Percentiles rank a stretch among this genome's conserved stretches.
Evolutionary conservation across 2,797 vertebrate species (phyloP).

Genomic region (Danio choprae): DNA sequence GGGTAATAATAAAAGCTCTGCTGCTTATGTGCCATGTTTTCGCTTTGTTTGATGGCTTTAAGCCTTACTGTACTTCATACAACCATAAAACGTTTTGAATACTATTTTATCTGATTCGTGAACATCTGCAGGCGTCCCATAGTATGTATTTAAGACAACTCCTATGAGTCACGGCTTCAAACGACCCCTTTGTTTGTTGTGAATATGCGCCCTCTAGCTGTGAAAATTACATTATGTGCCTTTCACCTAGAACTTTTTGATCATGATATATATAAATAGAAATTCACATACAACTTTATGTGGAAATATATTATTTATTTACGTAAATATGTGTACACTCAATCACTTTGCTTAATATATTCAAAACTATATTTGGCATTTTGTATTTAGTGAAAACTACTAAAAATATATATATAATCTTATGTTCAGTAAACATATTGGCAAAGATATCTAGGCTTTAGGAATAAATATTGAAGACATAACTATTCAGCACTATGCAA

Average conservation of each 20-base stretch:
- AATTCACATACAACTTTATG: background rate
- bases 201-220: too few relatives aligned
- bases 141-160: too few relatives aligned
- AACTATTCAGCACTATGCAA: background rate
- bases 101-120: too few relatives aligned
- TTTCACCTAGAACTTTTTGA: background rate
- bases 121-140: too few relatives aligned
- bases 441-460: background rate
- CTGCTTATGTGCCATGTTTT: too few relatives aligned
- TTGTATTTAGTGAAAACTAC: background rate
- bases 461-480: background rate
- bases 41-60: too few relatives aligned
- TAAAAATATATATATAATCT: background rate
- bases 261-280: background rate
- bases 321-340: background rate
- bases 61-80: too few relatives aligned
- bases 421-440: background rate
- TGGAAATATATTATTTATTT: constrained; percentile 15
- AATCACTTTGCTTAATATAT: background rate
- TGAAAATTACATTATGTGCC: too few relatives aligned
- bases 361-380: background rate
- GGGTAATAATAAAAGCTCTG: too few relatives aligned
- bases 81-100: too few relatives aligned
- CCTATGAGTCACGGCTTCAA: too few relatives aligned
- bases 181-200: too few relatives aligned